These are phyloP conservation scores for Drosophila planitibia DNA, from an alignment of 2,888 invertebrate species.

Conservation along the genomic window DNA sequence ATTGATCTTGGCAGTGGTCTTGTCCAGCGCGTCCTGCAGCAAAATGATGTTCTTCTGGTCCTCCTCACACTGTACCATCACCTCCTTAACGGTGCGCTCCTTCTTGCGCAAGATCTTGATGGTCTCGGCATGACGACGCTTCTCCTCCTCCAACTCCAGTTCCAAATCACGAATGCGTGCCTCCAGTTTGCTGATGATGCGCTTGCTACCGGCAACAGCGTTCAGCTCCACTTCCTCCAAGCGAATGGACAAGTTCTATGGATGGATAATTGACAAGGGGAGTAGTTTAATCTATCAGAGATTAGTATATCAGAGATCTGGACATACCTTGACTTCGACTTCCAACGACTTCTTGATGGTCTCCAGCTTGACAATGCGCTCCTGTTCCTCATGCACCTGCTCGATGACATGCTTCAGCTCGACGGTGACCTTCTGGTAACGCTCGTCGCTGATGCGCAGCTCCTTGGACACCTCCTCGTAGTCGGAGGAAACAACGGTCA, in stretches of 20 bases:
- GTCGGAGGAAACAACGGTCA: conserved; percentile 95
- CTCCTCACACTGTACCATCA: conserved; percentile 97
- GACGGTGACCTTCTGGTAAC: conserved; percentile 96
- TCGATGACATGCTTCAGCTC: conserved; percentile 98
- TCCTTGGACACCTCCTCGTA: conserved; percentile 99
- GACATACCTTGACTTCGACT: conserved; percentile 95
- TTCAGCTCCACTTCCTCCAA: conserved; percentile 98
- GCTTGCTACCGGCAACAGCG: conserved; percentile 97
- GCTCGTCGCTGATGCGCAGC: conserved; percentile 96
- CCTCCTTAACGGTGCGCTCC: conserved; percentile 98
- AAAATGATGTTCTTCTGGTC: conserved; percentile 97
- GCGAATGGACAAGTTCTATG: conserved; percentile 93
- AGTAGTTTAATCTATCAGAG: background rate
- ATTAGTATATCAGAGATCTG: background rate
- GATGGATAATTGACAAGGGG: conserved; percentile 23
- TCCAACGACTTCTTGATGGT: conserved; percentile 98
- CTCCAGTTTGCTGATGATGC: conserved; percentile 99
- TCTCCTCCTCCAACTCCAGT: conserved; percentile 97
- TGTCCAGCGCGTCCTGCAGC: conserved; percentile 95
- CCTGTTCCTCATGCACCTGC: conserved; percentile 97
- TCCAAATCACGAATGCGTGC: conserved; percentile 97
- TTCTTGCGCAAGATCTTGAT: conserved; percentile 99
- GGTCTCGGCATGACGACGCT: conserved; percentile 98
- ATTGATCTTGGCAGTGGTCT: conserved; percentile 93
- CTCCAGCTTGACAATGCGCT: conserved; percentile 98